These are phyloP conservation scores for Percina caprodes DNA, from an alignment of 2,113 vertebrate genomes.

Conservation along the genomic window DNA sequence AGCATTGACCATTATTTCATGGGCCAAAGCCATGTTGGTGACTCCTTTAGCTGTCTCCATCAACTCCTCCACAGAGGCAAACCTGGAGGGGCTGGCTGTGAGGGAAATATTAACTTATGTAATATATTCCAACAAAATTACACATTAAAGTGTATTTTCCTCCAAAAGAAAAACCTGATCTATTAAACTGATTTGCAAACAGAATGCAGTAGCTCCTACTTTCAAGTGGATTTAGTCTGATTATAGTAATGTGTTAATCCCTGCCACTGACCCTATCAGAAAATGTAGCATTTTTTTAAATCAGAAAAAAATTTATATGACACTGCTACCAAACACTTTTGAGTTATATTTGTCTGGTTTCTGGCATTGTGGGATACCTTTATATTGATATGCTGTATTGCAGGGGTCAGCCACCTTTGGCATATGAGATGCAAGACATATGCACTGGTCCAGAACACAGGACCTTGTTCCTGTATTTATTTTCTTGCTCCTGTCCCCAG, in stretches of 20 bases:
- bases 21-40: conserved; percentile 96
- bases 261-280: not conserved
- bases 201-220: not conserved
- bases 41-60: conserved; percentile 94
- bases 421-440: no score
- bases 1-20: conserved; percentile 93
- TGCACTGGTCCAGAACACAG: no score
- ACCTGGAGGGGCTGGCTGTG: conserved; percentile 89
- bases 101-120: conserved; percentile 28
- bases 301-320: not conserved
- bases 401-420: no score
- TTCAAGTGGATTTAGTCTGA: not conserved
- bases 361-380: not conserved
- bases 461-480: no score
- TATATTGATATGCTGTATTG: not conserved
- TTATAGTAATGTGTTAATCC: not conserved
- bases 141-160: not conserved
- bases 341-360: not conserved
- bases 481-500: no score
- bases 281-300: not conserved
- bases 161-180: not conserved
- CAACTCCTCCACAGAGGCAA: conserved; percentile 92
- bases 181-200: not conserved
- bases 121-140: not conserved
- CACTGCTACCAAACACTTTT: not conserved